A percentile compares a stretch with the other conserved stretches of the same genome.
These are phyloP conservation scores for Akabosia matsudoensis DNA, from an alignment of 1,140 invertebrate species.

Conservation along the genomic window DNA sequence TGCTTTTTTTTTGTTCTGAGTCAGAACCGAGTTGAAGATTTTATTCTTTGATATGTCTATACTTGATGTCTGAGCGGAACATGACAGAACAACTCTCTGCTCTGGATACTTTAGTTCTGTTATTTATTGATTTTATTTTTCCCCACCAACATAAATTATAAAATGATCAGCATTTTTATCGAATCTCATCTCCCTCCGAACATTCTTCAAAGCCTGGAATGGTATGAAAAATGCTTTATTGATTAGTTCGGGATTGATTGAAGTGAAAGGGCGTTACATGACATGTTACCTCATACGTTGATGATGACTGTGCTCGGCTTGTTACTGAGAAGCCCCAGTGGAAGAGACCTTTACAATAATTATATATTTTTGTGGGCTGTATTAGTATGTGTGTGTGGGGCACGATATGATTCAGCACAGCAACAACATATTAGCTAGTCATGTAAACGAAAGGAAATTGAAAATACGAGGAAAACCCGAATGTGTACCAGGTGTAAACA, in stretches of 20 bases:
- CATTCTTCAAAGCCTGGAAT: background rate
- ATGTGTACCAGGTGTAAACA: background rate
- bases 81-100: no score
- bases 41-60: background rate
- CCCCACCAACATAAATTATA: no score
- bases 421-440: no score
- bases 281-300: background rate
- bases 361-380: background rate
- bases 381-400: background rate
- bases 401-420: constrained; percentile 10
- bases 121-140: no score
- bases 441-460: no score
- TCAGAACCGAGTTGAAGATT: background rate
- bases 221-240: constrained; percentile 2
- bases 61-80: no score
- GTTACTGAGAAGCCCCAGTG: no score
- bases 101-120: no score
- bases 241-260: constrained; percentile 3
- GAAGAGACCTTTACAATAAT: no score
- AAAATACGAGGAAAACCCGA: background rate
- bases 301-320: background rate
- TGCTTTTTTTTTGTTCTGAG: background rate
- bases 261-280: constrained; percentile 2
- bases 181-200: no score
- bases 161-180: no score